phyloP scores from a whole-genome alignment of 2,888 invertebrate genomes.

The Andrena marginata region DNA sequence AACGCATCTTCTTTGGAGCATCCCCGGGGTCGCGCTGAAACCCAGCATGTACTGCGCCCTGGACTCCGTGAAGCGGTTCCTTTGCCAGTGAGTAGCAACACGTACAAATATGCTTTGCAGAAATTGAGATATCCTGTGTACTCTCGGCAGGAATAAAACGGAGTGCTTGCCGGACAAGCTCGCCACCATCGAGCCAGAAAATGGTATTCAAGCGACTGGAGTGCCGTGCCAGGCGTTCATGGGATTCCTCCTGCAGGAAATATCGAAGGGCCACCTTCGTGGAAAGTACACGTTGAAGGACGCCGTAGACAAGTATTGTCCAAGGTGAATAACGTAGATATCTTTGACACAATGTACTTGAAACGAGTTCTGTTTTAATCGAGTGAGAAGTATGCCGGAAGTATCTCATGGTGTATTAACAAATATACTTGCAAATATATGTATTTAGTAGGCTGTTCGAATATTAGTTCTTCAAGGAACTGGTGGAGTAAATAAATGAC shows the following conservation, averaged over 20 bases:
- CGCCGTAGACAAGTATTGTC: slow-evolving; percentile 74
- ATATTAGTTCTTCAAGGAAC: too few species aligned
- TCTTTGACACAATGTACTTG: not conserved
- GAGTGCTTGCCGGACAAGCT: slow-evolving; percentile 63
- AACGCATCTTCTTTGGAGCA: slow-evolving; percentile 78
- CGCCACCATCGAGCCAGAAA: slow-evolving; percentile 69
- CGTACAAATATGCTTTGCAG: not conserved
- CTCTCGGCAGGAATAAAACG: slow-evolving; percentile 17
- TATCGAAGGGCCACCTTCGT: slow-evolving; percentile 59
- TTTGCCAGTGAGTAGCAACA: slow-evolving; percentile 64
- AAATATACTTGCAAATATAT: too few species aligned
- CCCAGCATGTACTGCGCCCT: slow-evolving; percentile 71
- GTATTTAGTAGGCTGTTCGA: too few species aligned
- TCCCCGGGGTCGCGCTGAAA: slow-evolving; percentile 75
- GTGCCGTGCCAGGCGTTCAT: slow-evolving; percentile 80
- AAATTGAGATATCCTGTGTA: not conserved
- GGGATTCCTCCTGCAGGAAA: slow-evolving; percentile 74
- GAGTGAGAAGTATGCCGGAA: too few species aligned
- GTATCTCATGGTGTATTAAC: too few species aligned
- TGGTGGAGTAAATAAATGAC: too few species aligned
- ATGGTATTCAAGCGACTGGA: slow-evolving; percentile 74
- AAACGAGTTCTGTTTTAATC: too few species aligned
- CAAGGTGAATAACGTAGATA: slow-evolving; percentile 65
- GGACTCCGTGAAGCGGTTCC: slow-evolving; percentile 56
- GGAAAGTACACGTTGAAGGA: slow-evolving; percentile 59